Percentiles rank a stretch among this genome's conserved stretches.
These are phyloP conservation scores for Larimichthys crocea DNA, from an alignment of 2,113 vertebrate species.

Conservation along the genomic window DNA sequence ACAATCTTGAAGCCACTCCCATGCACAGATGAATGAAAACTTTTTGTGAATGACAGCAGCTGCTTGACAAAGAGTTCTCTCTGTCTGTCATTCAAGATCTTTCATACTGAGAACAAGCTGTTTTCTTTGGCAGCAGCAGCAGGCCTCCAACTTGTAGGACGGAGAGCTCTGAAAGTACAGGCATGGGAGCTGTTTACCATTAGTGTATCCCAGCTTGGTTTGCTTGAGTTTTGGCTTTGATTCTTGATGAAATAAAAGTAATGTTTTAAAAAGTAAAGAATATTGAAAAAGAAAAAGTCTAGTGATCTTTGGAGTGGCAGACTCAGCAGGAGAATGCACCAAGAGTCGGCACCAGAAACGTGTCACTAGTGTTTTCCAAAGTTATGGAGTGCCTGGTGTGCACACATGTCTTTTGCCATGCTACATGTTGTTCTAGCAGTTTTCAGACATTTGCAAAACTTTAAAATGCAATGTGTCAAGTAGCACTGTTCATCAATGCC, in stretches of 20 bases:
- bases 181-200: slow-evolving; percentile 7
- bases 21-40: slow-evolving; percentile 62
- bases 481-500: too few species aligned
- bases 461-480: too few species aligned
- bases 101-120: slow-evolving; percentile 12
- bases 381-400: too few species aligned
- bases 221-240: not conserved
- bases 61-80: slow-evolving; percentile 43
- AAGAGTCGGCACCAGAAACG: too few species aligned
- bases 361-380: too few species aligned
- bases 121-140: slow-evolving; percentile 35
- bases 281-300: not conserved
- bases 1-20: slow-evolving; percentile 54
- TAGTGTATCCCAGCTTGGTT: not conserved
- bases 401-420: too few species aligned
- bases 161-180: slow-evolving; percentile 7
- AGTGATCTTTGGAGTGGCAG: not conserved
- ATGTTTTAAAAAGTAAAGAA: not conserved
- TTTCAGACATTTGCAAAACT: too few species aligned
- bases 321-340: too few species aligned
- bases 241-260: not conserved
- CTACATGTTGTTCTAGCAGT: too few species aligned
- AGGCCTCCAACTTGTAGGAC: not conserved
- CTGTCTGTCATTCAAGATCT: slow-evolving; percentile 54
- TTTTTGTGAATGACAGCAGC: slow-evolving; percentile 74